Conservation (phyloP, 1,140 invertebrate genomes). For the Choristoneura fumiferana region DNA sequence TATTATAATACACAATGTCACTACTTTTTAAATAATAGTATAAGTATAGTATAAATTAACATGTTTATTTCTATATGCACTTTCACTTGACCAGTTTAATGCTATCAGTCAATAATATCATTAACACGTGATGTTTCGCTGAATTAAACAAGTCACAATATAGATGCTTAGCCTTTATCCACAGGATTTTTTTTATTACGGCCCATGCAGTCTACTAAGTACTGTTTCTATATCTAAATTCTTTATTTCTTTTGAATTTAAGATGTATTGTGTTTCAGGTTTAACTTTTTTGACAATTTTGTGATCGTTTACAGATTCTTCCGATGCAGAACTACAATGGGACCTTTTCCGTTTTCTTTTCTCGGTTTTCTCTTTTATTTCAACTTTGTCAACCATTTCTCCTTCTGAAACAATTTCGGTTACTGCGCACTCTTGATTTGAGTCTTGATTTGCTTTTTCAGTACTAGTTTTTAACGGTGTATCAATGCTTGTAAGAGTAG, state of each 20-base stretch:
- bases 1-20: not conserved
- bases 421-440: conserved; percentile 37
- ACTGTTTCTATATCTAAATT: conserved; percentile 73
- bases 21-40: not conserved
- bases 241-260: conserved; percentile 63
- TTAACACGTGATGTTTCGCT: too few species aligned
- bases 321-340: conserved; percentile 36
- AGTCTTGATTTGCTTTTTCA: too few species aligned
- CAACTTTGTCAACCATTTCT: conserved; percentile 56
- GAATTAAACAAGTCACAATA: too few species aligned
- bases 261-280: conserved; percentile 50
- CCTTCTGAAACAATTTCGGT: conserved; percentile 56
- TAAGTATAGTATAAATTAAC: too few species aligned
- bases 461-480: conserved; percentile 56
- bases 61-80: too few species aligned
- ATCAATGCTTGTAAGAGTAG: conserved; percentile 64
- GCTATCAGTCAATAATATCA: not conserved
- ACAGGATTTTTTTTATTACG: conserved; percentile 20
- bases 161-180: not conserved
- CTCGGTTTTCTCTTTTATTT: conserved; percentile 50
- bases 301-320: conserved; percentile 41
- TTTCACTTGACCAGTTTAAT: not conserved
- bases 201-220: conserved; percentile 65
- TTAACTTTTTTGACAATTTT: conserved; percentile 44
- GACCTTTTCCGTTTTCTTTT: conserved; percentile 57